A percentile compares a stretch with the other conserved stretches of the same genome.
Evolutionary conservation across 2,113 vertebrate species (phyloP).

Genomic region (Agapornis roseicollis): DNA sequence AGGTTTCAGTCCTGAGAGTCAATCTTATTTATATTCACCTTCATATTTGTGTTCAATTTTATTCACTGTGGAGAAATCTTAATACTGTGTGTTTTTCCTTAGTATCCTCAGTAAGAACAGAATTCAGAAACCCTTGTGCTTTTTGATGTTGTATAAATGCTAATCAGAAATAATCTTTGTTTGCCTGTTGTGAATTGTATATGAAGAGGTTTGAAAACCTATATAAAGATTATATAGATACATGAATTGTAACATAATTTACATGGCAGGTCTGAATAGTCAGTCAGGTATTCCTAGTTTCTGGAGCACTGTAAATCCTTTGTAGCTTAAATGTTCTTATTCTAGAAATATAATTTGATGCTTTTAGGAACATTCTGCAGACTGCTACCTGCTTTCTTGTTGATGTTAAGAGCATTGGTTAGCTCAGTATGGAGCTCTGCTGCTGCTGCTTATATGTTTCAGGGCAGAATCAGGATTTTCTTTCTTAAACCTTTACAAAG

Average conservation of each 20-base stretch:
- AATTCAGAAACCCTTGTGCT: background rate
- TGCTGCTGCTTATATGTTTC: background rate
- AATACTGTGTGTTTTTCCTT: background rate
- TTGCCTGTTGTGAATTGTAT: background rate
- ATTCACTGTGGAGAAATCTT: fast-evolving
- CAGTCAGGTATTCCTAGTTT: background rate
- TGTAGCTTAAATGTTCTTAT: background rate
- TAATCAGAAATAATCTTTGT: background rate
- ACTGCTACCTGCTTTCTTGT: background rate
- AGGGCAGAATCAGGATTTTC: background rate
- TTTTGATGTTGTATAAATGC: background rate
- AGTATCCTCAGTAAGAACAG: background rate
- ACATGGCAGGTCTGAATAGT: background rate
- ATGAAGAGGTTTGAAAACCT: background rate
- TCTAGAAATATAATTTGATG: background rate
- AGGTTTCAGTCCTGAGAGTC: background rate
- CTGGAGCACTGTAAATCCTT: background rate
- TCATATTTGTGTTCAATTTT: background rate
- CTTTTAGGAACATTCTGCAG: background rate
- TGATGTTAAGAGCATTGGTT: background rate
- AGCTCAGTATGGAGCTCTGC: background rate
- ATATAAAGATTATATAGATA: fast-evolving
- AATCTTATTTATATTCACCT: background rate
- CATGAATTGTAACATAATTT: background rate
- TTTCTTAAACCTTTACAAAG: background rate